A percentile compares a stretch with the other conserved stretches of the same genome.
Conservation (phyloP, 2,797 vertebrate genomes). For the Coracias cyanogaster region DNA sequence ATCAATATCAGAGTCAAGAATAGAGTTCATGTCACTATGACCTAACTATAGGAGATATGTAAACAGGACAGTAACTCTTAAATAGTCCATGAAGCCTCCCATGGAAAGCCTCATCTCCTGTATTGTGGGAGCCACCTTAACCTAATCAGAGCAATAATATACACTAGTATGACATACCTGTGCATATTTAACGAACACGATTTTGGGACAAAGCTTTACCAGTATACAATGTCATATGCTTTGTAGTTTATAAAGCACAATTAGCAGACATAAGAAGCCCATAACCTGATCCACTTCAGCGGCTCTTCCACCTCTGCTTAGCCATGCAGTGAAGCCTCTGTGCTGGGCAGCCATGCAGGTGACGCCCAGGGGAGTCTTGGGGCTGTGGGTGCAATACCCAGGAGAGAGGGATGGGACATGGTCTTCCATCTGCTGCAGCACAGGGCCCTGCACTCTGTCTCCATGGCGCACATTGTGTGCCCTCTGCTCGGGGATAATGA, state of each 20-base stretch:
- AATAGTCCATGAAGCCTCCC: not conserved
- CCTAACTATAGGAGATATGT: not conserved
- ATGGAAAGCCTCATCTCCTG: not conserved
- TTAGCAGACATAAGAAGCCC: not conserved
- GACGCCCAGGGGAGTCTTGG: rapidly evolving
- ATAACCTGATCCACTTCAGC: not conserved
- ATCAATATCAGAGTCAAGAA: not conserved
- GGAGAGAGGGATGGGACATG: not conserved
- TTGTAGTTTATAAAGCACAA: not conserved
- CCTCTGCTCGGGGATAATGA: not conserved
- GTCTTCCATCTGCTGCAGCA: not conserved
- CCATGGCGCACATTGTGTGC: rapidly evolving
- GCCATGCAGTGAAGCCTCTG: too few species aligned
- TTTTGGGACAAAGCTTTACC: not conserved
- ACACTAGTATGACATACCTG: not conserved
- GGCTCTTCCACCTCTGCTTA: not conserved
- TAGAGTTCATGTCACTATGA: not conserved
- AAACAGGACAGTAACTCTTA: not conserved
- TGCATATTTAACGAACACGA: not conserved
- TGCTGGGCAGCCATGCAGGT: not conserved
- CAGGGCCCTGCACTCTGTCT: not conserved
- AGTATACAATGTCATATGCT: not conserved
- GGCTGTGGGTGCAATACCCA: too few species aligned
- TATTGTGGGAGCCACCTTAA: not conserved
- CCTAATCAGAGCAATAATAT: not conserved